phyloP scores from a whole-genome alignment of 2,113 vertebrate species.

The Lipotes vexillifer region DNA sequence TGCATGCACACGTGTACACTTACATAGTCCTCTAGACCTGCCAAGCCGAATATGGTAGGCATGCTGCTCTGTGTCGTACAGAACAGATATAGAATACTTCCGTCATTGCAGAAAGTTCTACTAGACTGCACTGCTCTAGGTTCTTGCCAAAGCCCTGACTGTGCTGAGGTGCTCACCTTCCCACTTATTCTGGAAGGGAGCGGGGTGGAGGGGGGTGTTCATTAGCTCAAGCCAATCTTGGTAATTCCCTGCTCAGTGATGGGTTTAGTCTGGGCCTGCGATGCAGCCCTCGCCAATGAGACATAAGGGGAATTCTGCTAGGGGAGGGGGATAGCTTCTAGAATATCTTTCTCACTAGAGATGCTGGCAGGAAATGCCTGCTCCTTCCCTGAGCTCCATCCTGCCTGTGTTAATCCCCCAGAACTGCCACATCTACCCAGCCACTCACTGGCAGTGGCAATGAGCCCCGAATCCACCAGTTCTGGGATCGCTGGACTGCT shows the following conservation, averaged over 20 bases:
- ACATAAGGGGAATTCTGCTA: not conserved
- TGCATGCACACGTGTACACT: not conserved
- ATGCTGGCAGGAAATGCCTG: not conserved
- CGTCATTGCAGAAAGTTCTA: not conserved
- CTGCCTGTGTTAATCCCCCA: not conserved
- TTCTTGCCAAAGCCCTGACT: not conserved
- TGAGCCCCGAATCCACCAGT: not conserved
- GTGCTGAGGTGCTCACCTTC: not conserved
- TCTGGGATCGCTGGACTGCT: not conserved
- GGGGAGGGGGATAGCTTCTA: not conserved
- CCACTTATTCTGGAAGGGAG: not conserved
- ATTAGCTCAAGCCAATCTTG: not conserved
- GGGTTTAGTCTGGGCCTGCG: not conserved
- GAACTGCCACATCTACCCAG: not conserved
- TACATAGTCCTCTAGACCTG: no score
- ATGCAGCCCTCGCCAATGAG: not conserved
- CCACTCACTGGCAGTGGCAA: accelerated
- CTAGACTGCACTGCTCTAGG: not conserved
- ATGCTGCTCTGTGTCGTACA: accelerated
- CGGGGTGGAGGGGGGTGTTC: no score
- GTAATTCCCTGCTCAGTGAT: not conserved
- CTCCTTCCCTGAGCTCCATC: not conserved
- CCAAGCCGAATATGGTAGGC: not conserved
- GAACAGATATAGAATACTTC: not conserved
- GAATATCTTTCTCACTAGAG: not conserved